Evolutionary conservation across 2,113 vertebrate genomes (phyloP).

Genomic region (Sterna hirundo): DNA sequence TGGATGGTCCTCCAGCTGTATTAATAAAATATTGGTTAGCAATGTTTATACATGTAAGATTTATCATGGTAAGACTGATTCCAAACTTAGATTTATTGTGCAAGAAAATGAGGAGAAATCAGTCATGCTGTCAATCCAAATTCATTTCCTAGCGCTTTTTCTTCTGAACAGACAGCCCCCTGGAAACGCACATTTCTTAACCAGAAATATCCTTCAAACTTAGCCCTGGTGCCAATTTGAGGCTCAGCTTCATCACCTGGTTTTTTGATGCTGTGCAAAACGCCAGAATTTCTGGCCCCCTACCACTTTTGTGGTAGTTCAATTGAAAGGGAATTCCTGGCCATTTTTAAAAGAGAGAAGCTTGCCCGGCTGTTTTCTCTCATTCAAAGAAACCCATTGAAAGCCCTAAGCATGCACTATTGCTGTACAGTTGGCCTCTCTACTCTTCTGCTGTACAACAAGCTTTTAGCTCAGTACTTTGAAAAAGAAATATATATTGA

Average conservation of each 20-base stretch:
- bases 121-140: constrained; percentile 16
- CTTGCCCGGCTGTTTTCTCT: neutral
- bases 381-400: neutral
- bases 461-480: neutral
- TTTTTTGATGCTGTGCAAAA: neutral
- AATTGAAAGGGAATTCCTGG: neutral
- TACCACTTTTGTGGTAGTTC: neutral
- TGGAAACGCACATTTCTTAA: constrained; percentile 1
- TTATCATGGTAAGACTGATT: constrained; percentile 23
- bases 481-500: neutral
- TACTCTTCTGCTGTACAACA: neutral
- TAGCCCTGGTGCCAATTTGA: neutral
- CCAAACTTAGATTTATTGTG: constrained; percentile 7
- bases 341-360: neutral
- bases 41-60: constrained; percentile 3
- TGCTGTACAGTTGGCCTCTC: neutral
- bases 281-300: neutral
- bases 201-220: neutral
- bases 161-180: neutral
- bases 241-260: neutral
- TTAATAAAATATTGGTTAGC: constrained; percentile 40
- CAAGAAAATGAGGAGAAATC: constrained; percentile 29
- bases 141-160: constrained; percentile 5
- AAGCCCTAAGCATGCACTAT: neutral
- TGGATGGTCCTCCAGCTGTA: neutral